Base-by-base conservation (phyloP, 2,797 vertebrate genomes). In the Sebastes baramenuke region DNA sequence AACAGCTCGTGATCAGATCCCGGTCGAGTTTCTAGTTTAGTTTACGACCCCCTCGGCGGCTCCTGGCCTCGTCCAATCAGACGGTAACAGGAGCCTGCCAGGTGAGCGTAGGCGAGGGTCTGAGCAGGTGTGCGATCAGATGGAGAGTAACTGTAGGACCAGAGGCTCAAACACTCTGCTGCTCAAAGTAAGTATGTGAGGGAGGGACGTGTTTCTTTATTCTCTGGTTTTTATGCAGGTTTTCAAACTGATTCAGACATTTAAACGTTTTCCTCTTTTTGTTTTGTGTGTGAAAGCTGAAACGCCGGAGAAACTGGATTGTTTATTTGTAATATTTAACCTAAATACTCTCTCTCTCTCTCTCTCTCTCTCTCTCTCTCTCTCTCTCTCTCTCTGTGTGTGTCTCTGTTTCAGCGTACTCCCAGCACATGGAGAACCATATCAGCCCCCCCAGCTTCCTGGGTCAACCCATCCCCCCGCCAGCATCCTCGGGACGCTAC, bases 341-440 rank as follows among this genome's bases (percentile, higher is more conserved):
- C 36, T 38, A 18, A 62, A 14, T 22, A 3, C 2, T 18, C 6
- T 38, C 2, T 38, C 6, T 27, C 42, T 34, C 9, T 34, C 32
- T 34, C 32, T 34, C 24, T 24, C 24, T 24, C 24, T 24, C 24
- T 24, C 24, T 24, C 24, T 24, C 24, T 24, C 24, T 24, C 1
- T 24, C 24, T 24, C 24, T 24, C 24, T 24, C 24, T 24, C 24
- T 24, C 24, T 24, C 24, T 25, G 3, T 27, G 27, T 13, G 6
- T 38, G 18, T 61, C 4, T 30, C 18, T 64, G 16, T 87, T 36
- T 9, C 94, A 99, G 98, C 98, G 55, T 96, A 96, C 93, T 96
- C 97, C 77, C 97, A 96, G 61, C 96, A 97, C 89, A 88, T 97
- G 86, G 98, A 99, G 91, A 99, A 99, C 92, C 98, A 99, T 94